These are phyloP conservation scores for Gymnobelideus leadbeateri DNA, from an alignment of 2,113 vertebrate genomes.

Conservation along the genomic window DNA sequence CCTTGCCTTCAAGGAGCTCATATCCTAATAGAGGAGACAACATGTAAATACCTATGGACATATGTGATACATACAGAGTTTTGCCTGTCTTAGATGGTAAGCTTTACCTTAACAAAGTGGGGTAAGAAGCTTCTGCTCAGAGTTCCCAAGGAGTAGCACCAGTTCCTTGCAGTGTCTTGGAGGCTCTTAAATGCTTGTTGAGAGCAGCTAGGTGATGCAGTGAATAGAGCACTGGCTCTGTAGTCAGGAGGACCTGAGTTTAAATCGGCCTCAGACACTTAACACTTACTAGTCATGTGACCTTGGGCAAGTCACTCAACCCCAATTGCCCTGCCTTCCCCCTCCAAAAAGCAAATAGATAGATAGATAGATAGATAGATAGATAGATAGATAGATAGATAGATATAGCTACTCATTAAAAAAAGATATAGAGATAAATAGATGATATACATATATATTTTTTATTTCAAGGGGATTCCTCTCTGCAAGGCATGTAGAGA, in stretches of 20 bases:
- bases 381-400: too few species aligned
- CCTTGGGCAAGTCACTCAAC: too few species aligned
- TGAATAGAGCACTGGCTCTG: too few species aligned
- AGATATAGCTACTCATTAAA: background rate
- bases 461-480: constrained; percentile 38
- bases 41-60: background rate
- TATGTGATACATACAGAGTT: background rate
- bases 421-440: background rate
- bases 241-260: too few species aligned
- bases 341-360: too few species aligned
- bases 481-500: constrained; percentile 47
- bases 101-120: background rate
- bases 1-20: background rate
- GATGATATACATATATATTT: background rate
- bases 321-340: too few species aligned
- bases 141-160: background rate
- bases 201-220: too few species aligned
- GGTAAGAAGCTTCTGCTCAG: background rate
- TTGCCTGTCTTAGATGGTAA: background rate
- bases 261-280: too few species aligned
- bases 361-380: too few species aligned
- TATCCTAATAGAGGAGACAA: background rate
- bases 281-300: too few species aligned
- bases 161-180: too few species aligned
- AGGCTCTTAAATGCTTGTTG: too few species aligned